phyloP scores from a whole-genome alignment of 2,888 invertebrate species.

The Parochlus steinenii region DNA sequence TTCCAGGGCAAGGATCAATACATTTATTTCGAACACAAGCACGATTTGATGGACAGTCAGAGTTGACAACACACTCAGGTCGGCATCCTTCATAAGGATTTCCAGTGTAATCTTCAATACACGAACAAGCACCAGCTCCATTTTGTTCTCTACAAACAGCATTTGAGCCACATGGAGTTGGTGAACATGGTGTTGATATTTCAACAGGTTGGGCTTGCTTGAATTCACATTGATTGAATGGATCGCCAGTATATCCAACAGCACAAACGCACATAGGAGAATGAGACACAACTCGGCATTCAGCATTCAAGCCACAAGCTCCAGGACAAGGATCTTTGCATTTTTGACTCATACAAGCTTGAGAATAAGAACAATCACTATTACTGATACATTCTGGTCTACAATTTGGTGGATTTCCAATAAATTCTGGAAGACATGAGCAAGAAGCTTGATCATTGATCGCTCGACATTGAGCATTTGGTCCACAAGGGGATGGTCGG shows the following conservation, averaged over 20 bases:
- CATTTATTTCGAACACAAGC: slow-evolving; percentile 51
- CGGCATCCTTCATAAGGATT: slow-evolving; percentile 60
- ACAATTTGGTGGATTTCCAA: slow-evolving; percentile 47
- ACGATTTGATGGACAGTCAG: slow-evolving; percentile 46
- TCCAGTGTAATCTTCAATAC: slow-evolving; percentile 52
- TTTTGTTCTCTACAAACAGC: slow-evolving; percentile 58
- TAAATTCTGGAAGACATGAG: slow-evolving; percentile 38
- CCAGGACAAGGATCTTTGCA: slow-evolving; percentile 43
- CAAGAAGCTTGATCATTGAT: slow-evolving; percentile 32
- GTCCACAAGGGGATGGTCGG: slow-evolving; percentile 51
- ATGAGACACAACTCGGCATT: slow-evolving; percentile 38
- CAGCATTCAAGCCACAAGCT: slow-evolving; percentile 40
- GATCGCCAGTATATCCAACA: slow-evolving; percentile 62
- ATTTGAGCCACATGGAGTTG: slow-evolving; percentile 42
- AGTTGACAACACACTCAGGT: slow-evolving; percentile 46
- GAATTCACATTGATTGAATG: slow-evolving; percentile 61
- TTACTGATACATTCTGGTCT: slow-evolving; percentile 47
- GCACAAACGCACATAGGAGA: slow-evolving; percentile 47
- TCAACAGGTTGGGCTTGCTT: slow-evolving; percentile 47
- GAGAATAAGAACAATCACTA: slow-evolving; percentile 39
- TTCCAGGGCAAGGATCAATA: slow-evolving; percentile 43
- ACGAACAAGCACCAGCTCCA: slow-evolving; percentile 55
- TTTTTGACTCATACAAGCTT: slow-evolving; percentile 39
- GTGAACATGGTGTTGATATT: slow-evolving; percentile 31
- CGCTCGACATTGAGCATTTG: slow-evolving; percentile 47